Percentiles rank a stretch among this genome's conserved stretches.
These are phyloP conservation scores for Drosophila trapezifrons DNA, from an alignment of 1,140 invertebrate genomes.

Conservation along the genomic window DNA sequence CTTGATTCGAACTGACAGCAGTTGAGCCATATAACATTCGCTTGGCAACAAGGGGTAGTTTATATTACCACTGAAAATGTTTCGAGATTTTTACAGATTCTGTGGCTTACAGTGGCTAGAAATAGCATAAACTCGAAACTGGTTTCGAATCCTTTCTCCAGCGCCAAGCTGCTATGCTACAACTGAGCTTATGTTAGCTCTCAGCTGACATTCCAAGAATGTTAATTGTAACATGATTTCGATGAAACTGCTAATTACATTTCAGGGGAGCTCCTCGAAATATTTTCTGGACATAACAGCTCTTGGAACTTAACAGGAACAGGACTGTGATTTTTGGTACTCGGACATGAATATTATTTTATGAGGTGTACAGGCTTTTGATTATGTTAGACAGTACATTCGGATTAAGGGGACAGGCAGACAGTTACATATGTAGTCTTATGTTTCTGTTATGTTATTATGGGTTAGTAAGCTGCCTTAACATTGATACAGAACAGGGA, in stretches of 20 bases:
- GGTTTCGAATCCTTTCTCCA: neutral
- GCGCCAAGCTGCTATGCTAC: neutral
- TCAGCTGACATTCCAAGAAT: neutral
- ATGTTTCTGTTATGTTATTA: neutral
- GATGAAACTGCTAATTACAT: neutral
- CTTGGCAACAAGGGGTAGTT: neutral
- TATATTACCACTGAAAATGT: neutral
- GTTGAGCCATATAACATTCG: neutral
- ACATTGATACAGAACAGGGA: no score
- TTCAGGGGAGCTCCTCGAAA: neutral
- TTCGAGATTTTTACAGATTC: neutral
- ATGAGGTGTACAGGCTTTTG: neutral
- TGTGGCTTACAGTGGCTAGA: neutral
- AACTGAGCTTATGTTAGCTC: neutral
- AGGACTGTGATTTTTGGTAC: neutral
- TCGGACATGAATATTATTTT: neutral
- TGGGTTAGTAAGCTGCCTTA: neutral
- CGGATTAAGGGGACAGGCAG: no score
- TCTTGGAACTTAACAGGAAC: constrained; percentile 1
- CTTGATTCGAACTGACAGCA: neutral
- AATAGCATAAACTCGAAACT: neutral
- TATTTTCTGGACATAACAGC: neutral
- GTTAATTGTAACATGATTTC: neutral
- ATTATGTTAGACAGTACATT: neutral
- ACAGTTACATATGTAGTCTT: neutral